Conservation (phyloP, 2,113 vertebrate species). For the Melanerpes aurifrons region DNA sequence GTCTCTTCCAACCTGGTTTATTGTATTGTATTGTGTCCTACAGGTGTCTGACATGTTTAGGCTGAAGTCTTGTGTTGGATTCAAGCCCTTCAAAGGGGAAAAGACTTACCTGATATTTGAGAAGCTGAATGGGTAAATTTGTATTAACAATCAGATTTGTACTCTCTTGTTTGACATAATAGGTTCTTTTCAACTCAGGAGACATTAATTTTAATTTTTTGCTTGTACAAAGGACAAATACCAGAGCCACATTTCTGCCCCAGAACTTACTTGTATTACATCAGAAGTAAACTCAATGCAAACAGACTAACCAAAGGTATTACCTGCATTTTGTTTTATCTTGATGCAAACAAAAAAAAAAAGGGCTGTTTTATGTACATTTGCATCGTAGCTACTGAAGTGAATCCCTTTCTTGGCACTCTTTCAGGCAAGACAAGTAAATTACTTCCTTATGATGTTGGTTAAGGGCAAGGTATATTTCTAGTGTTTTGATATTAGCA, state of each 20-base stretch:
- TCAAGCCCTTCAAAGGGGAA: constrained; percentile 84
- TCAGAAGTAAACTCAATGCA: not conserved
- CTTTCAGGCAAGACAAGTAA: not conserved
- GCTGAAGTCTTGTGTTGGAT: constrained; percentile 85
- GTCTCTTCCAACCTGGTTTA: too few species aligned
- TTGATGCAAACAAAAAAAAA: not conserved
- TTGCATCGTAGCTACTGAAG: not conserved
- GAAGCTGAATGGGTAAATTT: constrained; percentile 54
- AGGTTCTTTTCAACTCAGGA: not conserved
- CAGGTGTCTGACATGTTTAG: constrained; percentile 84
- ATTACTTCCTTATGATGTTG: not conserved
- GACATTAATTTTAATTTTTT: not conserved
- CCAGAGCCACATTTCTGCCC: not conserved
- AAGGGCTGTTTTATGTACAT: not conserved
- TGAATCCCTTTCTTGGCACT: not conserved
- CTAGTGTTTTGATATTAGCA: too few species aligned
- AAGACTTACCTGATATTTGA: constrained; percentile 80
- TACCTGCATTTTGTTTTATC: not conserved
- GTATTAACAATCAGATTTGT: not conserved
- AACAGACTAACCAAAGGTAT: not conserved
- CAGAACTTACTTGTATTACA: not conserved
- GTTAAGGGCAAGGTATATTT: not conserved
- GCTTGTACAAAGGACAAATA: not conserved
- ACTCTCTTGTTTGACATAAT: not conserved
- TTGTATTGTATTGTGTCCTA: too few species aligned